These are phyloP conservation scores for Procavia capensis DNA, from an alignment of 2,113 vertebrate species.

Conservation along the genomic window DNA sequence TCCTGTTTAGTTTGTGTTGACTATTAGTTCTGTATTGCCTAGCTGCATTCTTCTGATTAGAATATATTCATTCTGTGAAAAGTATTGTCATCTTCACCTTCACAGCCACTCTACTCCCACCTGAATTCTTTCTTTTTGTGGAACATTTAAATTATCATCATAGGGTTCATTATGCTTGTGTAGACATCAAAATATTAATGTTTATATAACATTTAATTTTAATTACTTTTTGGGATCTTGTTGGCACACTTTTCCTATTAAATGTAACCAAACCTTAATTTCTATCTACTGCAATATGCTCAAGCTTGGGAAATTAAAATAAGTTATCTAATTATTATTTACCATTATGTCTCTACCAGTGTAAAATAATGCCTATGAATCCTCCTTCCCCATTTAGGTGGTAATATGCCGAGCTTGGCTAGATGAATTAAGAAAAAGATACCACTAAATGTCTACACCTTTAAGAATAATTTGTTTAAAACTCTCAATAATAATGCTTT, in stretches of 20 bases:
- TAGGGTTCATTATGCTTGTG: neutral
- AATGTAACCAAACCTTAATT: conserved; percentile 23
- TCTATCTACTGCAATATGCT: conserved; percentile 44
- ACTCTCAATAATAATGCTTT: neutral
- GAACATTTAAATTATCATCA: neutral
- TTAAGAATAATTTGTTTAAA: neutral
- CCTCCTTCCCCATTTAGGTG: neutral
- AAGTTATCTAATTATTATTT: conserved; percentile 40
- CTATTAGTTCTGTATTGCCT: neutral
- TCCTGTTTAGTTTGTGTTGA: neutral
- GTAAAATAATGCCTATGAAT: neutral
- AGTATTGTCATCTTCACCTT: neutral
- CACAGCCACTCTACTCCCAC: accelerated
- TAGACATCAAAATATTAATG: conserved; percentile 11
- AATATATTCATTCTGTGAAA: neutral
- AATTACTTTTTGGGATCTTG: conserved; percentile 26
- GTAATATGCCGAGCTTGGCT: neutral
- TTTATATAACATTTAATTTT: conserved; percentile 33
- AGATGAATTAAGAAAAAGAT: too few species aligned
- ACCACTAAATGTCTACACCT: neutral
- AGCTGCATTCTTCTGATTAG: neutral
- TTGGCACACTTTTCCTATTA: conserved; percentile 32
- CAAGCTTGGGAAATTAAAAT: conserved; percentile 40
- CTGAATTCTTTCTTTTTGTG: neutral
- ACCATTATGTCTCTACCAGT: neutral